Percentiles rank a stretch among this genome's conserved stretches.
phyloP scores from a whole-genome alignment of 2,888 invertebrate species.

The Philaethria dido region DNA sequence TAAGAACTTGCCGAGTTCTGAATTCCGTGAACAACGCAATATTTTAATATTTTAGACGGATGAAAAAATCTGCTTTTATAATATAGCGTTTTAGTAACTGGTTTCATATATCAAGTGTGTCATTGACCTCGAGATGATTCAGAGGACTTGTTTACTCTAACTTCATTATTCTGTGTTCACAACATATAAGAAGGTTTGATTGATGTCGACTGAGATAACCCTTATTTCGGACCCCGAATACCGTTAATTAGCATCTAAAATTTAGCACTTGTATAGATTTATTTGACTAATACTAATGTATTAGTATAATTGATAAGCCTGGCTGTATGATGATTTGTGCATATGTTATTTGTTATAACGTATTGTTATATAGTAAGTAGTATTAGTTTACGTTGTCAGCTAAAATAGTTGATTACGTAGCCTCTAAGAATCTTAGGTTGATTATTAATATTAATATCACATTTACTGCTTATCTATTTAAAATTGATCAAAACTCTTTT shows the following conservation, averaged over 20 bases:
- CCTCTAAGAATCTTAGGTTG: too few species aligned
- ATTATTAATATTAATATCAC: not conserved
- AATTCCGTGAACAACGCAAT: conserved; percentile 57
- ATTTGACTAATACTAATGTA: conserved; percentile 5
- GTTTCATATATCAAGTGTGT: conserved; percentile 59
- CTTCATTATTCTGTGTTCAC: conserved; percentile 37
- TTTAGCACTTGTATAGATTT: conserved; percentile 4
- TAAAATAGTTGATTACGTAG: too few species aligned
- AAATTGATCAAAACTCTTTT: not conserved
- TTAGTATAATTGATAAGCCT: not conserved
- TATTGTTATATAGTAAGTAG: not conserved
- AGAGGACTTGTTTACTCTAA: conserved; percentile 59
- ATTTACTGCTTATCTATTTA: not conserved
- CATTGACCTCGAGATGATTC: conserved; percentile 70
- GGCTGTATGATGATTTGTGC: not conserved
- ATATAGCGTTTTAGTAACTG: conserved; percentile 63
- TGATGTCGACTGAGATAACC: conserved; percentile 31
- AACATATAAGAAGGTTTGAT: conserved; percentile 36
- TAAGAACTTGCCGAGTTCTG: conserved; percentile 29
- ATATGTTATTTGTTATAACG: not conserved
- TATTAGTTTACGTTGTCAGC: too few species aligned
- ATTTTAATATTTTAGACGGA: conserved; percentile 59
- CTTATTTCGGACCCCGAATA: conserved; percentile 2
- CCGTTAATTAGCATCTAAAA: conserved; percentile 12
- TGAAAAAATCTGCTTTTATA: conserved; percentile 53